These are phyloP conservation scores for Eciton burchellii DNA, from an alignment of 1,140 invertebrate genomes.

Conservation along the genomic window DNA sequence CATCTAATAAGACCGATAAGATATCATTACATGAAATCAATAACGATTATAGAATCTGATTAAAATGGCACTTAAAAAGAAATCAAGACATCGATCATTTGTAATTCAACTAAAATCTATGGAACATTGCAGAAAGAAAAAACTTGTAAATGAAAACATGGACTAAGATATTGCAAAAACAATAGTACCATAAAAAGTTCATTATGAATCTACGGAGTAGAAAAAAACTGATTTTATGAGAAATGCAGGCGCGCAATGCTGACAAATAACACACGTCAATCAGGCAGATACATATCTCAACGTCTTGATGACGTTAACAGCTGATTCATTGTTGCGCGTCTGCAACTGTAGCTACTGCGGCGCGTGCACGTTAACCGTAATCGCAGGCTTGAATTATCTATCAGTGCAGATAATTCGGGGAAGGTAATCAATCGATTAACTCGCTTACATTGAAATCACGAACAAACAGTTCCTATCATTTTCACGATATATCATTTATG, in stretches of 20 bases:
- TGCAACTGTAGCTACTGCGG: not conserved
- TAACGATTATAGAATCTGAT: too few species aligned
- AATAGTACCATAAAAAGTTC: not conserved
- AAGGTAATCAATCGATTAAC: not conserved
- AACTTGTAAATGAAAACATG: not conserved
- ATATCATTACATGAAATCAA: too few species aligned
- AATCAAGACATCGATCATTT: not conserved
- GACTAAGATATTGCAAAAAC: not conserved
- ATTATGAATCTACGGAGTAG: not conserved
- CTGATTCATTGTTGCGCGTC: conserved; percentile 12
- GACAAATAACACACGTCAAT: not conserved
- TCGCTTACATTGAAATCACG: too few species aligned
- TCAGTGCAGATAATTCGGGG: not conserved
- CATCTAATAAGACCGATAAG: too few species aligned
- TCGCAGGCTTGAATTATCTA: not conserved
- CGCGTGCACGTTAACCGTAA: conserved; percentile 1
- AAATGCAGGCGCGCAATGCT: not conserved
- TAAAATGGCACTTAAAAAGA: not conserved
- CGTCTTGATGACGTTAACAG: conserved; percentile 15
- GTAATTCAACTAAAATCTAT: not conserved
- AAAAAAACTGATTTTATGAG: not conserved
- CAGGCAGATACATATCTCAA: not conserved
- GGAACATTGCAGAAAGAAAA: not conserved
- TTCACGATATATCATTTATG: too few species aligned
- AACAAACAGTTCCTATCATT: too few species aligned